A percentile compares a stretch with the other conserved stretches of the same genome.
These are phyloP conservation scores for Dicranocentrus wangi DNA, from an alignment of 2,888 invertebrate species.

Conservation along the genomic window DNA sequence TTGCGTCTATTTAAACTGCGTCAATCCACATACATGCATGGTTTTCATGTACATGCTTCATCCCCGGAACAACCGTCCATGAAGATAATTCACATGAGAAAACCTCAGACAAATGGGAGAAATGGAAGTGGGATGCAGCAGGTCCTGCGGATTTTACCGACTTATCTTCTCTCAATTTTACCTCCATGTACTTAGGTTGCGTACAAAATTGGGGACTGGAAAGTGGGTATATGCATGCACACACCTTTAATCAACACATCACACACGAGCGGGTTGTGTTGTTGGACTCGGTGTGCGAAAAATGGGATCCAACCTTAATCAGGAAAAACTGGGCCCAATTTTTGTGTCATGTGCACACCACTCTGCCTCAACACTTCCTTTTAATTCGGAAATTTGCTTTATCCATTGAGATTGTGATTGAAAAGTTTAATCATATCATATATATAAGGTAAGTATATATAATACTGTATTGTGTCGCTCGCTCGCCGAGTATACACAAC, in stretches of 20 bases:
- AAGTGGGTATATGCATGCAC: too few relatives aligned
- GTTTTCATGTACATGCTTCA: too few relatives aligned
- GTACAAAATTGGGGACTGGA: too few relatives aligned
- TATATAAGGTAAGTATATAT: neutral
- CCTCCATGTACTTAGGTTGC: too few relatives aligned
- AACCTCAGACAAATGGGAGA: neutral
- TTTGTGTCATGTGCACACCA: neutral
- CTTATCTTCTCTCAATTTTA: too few relatives aligned
- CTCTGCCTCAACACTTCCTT: neutral
- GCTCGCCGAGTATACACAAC: too few relatives aligned
- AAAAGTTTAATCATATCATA: neutral
- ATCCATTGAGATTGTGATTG: neutral
- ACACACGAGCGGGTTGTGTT: neutral
- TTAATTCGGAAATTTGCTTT: neutral
- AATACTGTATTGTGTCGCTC: neutral
- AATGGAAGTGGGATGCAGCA: neutral
- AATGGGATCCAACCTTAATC: neutral
- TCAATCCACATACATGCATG: too few relatives aligned
- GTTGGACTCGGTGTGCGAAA: neutral
- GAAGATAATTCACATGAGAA: neutral
- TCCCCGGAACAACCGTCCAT: neutral
- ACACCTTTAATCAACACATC: neutral
- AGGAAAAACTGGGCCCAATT: neutral
- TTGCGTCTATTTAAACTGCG: too few relatives aligned
- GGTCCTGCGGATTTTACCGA: too few relatives aligned